Conservation (phyloP, 1,140 invertebrate genomes). For the Drosophila arawakana region DNA sequence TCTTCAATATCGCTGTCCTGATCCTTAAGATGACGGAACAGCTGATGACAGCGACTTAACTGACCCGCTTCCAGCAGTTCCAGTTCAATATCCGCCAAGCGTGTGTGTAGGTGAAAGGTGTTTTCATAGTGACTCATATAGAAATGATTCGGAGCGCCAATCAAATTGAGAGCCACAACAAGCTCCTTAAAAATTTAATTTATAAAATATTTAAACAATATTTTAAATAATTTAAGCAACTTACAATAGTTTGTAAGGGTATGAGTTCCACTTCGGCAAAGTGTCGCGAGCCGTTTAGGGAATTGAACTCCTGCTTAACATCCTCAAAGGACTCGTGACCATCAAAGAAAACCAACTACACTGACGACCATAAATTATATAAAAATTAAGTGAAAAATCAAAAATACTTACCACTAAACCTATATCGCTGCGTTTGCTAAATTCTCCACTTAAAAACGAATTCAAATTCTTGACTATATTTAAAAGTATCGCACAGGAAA, state of each 20-base stretch:
- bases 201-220: neutral
- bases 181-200: slow-evolving; percentile 27
- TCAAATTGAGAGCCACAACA: slow-evolving; percentile 35
- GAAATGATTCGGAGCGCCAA: slow-evolving; percentile 48
- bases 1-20: slow-evolving; percentile 39
- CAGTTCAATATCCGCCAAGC: slow-evolving; percentile 34
- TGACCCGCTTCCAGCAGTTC: slow-evolving; percentile 11
- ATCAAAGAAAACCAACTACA: slow-evolving; percentile 53
- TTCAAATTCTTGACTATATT: slow-evolving; percentile 33
- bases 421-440: slow-evolving; percentile 1
- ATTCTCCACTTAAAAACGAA: slow-evolving; percentile 1
- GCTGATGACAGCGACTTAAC: slow-evolving; percentile 29
- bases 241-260: slow-evolving; percentile 21
- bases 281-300: slow-evolving; percentile 21
- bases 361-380: neutral
- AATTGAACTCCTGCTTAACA: neutral
- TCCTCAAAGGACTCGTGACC: slow-evolving; percentile 35
- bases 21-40: slow-evolving; percentile 33
- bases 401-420: slow-evolving; percentile 42
- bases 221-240: neutral
- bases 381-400: neutral
- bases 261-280: slow-evolving; percentile 28
- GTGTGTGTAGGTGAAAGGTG: slow-evolving; percentile 4
- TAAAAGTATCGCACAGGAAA: slow-evolving; percentile 54
- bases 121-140: slow-evolving; percentile 34